These are phyloP conservation scores for Zaprionus obscuricornis DNA, from an alignment of 2,888 invertebrate genomes.

Conservation along the genomic window DNA sequence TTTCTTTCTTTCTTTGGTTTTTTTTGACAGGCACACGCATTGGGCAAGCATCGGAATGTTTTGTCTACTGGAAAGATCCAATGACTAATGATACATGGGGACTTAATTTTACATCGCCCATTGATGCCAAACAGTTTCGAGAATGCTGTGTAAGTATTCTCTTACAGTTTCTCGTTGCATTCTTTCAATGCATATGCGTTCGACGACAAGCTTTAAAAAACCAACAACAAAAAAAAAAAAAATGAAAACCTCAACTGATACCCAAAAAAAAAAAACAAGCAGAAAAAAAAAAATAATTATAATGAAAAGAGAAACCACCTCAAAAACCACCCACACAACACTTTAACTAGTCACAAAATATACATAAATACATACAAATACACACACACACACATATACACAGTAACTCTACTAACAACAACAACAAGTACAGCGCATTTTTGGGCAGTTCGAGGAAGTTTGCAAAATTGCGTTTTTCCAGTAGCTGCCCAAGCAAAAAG, in stretches of 20 bases:
- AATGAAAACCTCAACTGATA: constrained; percentile 60
- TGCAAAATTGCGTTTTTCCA: too few relatives aligned
- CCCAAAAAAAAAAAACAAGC: constrained; percentile 61
- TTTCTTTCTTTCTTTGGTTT: background rate
- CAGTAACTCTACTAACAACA: constrained; percentile 26
- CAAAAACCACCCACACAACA: constrained; percentile 38
- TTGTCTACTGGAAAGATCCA: constrained; percentile 99
- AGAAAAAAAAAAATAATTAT: constrained; percentile 14
- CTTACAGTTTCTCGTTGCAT: constrained; percentile 77
- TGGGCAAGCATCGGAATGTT: constrained; percentile 99
- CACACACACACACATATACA: constrained; percentile 3
- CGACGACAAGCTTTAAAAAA: constrained; percentile 51
- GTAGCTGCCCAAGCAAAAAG: too few relatives aligned
- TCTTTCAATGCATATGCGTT: constrained; percentile 48
- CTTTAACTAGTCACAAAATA: constrained; percentile 1
- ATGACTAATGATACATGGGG: constrained; percentile 99
- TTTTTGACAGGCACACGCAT: constrained; percentile 94
- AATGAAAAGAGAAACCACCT: too few relatives aligned
- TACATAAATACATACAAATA: constrained; percentile 32
- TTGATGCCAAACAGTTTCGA: constrained; percentile 98
- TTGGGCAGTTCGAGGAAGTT: too few relatives aligned
- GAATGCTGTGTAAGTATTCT: constrained; percentile 96
- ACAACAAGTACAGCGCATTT: background rate
- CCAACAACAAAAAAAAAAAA: constrained; percentile 33
- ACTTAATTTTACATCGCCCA: constrained; percentile 97